Conservation (phyloP, 2,113 vertebrate species). For the Centropus bengalensis region DNA sequence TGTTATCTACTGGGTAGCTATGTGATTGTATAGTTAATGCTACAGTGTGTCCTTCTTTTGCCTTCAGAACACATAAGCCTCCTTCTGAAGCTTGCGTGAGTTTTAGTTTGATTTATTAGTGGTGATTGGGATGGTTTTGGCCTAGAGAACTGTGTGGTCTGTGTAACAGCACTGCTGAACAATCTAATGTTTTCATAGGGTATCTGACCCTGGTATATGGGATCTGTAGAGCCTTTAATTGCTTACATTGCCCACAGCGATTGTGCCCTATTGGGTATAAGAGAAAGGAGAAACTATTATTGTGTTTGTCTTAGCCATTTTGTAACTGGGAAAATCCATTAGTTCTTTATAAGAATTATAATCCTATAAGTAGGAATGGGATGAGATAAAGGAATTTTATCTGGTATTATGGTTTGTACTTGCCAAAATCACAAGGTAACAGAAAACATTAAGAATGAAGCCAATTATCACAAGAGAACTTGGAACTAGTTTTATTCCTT, state of each 20-base stretch:
- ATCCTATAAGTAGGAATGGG: background rate
- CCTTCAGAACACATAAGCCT: background rate
- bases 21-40: background rate
- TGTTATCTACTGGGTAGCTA: background rate
- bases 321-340: background rate
- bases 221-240: background rate
- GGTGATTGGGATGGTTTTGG: background rate
- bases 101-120: background rate
- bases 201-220: background rate
- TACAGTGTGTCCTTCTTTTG: background rate
- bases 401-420: background rate
- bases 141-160: background rate
- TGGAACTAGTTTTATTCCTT: background rate
- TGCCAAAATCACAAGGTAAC: background rate
- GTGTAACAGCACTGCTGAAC: background rate
- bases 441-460: background rate
- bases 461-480: background rate
- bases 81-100: background rate
- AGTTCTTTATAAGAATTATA: background rate
- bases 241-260: fast-evolving
- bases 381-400: background rate
- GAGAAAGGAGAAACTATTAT: background rate
- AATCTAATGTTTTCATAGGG: background rate
- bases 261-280: background rate
- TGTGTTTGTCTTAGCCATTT: background rate